Conservation (phyloP, 2,797 vertebrate genomes). For the Rachycentron canadum region DNA sequence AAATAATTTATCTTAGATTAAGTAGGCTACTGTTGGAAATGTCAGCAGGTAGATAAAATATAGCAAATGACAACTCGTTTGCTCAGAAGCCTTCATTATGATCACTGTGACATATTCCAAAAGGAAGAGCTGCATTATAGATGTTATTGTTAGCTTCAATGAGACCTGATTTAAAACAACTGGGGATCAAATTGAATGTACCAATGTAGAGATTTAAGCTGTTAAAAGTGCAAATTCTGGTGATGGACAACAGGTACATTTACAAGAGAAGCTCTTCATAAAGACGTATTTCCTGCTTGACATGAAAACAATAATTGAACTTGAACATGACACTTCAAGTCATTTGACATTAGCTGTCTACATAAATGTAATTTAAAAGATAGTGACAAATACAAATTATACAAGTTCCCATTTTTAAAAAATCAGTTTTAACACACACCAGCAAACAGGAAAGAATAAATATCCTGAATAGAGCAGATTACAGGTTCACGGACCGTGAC, state of each 20-base stretch:
- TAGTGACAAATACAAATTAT: neutral
- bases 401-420: neutral
- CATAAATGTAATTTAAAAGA: conserved; percentile 1
- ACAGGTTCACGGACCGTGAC: too few species aligned
- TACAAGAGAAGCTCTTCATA: neutral
- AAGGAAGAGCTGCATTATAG: too few species aligned
- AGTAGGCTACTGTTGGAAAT: neutral
- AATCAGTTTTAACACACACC: too few species aligned
- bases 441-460: too few species aligned
- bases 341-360: neutral
- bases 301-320: neutral
- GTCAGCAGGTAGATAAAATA: neutral
- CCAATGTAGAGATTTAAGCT: neutral
- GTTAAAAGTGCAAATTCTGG: neutral
- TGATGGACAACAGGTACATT: neutral
- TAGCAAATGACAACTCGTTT: neutral
- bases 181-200: neutral
- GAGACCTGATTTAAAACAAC: neutral
- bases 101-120: neutral
- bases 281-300: neutral
- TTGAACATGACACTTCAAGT: neutral
- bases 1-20: too few species aligned
- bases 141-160: neutral
- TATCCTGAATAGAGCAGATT: too few species aligned
- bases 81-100: neutral